Evolutionary conservation across 2,113 vertebrate species (phyloP).

Genomic region (Mustelus asterias): DNA sequence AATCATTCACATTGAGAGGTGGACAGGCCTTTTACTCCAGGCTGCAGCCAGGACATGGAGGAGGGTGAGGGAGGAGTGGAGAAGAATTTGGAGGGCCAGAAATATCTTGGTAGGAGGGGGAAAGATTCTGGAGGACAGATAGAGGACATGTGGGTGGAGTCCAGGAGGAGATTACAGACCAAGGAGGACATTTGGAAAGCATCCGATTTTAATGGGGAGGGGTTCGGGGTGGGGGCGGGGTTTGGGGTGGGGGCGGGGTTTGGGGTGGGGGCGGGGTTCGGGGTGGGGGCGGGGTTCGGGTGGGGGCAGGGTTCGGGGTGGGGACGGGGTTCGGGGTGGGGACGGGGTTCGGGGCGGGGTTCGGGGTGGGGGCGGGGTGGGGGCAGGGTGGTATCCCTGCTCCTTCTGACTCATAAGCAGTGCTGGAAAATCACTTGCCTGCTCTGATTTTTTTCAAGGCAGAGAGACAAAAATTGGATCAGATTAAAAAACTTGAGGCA

Average conservation of each 20-base stretch:
- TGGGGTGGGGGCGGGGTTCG: neutral
- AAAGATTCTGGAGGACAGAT: neutral
- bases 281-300: too few relatives aligned
- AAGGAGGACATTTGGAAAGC: neutral
- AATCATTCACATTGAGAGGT: neutral
- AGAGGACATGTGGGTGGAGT: neutral
- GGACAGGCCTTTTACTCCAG: too few relatives aligned
- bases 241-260: neutral
- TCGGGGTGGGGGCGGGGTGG: too few relatives aligned
- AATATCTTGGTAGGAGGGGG: neutral
- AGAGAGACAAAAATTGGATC: neutral
- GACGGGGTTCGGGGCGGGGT: neutral
- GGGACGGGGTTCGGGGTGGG: neutral
- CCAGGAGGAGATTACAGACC: neutral
- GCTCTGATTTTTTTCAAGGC: neutral
- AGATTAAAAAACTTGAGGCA: neutral
- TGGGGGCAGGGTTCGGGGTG: too few relatives aligned
- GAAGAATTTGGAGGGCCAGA: neutral
- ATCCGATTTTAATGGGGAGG: neutral
- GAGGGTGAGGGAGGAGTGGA: neutral
- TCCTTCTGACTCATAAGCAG: neutral
- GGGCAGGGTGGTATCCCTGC: neutral
- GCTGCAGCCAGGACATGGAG: neutral
- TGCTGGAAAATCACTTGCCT: neutral
- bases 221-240: too few relatives aligned